Evolutionary conservation across 2,113 vertebrate genomes (phyloP), one percentile per base, ranked within the genome.

Genomic region (Acrocephalus kingi): DNA sequence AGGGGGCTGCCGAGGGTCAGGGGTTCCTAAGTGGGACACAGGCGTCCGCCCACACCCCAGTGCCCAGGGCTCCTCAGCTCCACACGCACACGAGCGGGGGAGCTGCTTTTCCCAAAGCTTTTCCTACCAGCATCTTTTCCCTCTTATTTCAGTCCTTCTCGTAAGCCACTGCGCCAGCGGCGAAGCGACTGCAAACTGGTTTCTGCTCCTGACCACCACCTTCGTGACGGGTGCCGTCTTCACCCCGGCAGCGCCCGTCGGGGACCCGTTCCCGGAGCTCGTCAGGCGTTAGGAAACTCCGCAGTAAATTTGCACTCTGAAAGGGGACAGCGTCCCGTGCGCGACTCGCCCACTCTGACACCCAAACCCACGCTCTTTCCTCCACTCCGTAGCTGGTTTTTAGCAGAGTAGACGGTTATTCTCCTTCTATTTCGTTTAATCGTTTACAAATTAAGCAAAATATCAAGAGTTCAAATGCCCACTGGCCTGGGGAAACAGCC

Each of bases 361-460:
- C 9, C 1, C 37, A 45, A 61, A 83, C 0, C 8, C 49, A 16
- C 8, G 0, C 10, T 80, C 46, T 28, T 71, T 71, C 51, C 25
- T 24, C 24, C 24, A 6, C 63, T 52, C 41, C 4, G 4, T 6
- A 1, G 10, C 22, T 15, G 30, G 3, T 28, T 88, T 69, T 39
- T 23, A 49, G 13, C 10, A 19, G 39, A 7, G 22, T 11, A 39
- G 41, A 3, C 13, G 15, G 1, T 35, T 74, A 7, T 63, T 75
- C 13, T 37, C 37, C 31, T 43, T 37, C 24, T n/a, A 13, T 94
- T 93, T 91, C 61, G 23, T 96, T 96, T 82, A 83, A 41, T 62
- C 55, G 6, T 88, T 82, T 73, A 20, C 41, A 35, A 41, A 16
- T 21, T 15, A 58, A 82, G 7, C 15, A 19, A 19, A 30, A 49